These are phyloP conservation scores for Puffinus mauretanicus DNA, from an alignment of 2,113 vertebrate species.

Conservation along the genomic window DNA sequence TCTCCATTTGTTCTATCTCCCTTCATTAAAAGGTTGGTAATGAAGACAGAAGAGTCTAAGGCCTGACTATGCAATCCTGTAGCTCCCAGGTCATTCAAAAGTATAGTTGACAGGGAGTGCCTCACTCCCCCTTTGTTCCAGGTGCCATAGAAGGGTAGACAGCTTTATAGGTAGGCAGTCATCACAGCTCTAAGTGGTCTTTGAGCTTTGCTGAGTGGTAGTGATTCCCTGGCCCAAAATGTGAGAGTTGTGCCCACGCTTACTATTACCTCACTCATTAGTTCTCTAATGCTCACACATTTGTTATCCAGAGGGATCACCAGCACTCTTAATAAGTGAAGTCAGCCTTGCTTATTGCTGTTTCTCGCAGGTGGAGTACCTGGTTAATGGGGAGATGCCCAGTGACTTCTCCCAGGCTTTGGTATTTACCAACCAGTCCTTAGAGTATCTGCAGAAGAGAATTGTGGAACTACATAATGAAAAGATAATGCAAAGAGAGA, in stretches of 20 bases:
- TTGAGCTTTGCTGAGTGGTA: not conserved
- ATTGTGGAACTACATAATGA: slow-evolving; percentile 79
- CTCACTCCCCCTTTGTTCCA: not conserved
- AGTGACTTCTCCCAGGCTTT: slow-evolving; percentile 77
- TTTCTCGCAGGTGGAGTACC: slow-evolving; percentile 80
- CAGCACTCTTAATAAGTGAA: not conserved
- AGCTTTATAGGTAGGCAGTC: not conserved
- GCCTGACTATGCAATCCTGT: not conserved
- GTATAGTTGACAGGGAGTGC: not conserved
- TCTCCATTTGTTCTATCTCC: not conserved
- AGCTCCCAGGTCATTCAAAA: not conserved
- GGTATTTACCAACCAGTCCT: slow-evolving; percentile 77
- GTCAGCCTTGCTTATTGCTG: not conserved
- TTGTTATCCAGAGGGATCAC: not conserved
- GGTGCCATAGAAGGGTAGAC: not conserved
- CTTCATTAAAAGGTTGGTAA: not conserved
- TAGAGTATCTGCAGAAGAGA: slow-evolving; percentile 76
- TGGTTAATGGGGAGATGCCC: slow-evolving; percentile 71
- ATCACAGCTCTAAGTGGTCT: not conserved
- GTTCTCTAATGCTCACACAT: not conserved
- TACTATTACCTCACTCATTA: not conserved
- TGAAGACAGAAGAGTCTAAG: not conserved
- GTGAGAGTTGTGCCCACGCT: not conserved
- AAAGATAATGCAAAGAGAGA: slow-evolving; percentile 77
- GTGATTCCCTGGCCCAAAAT: not conserved